A percentile compares a stretch with the other conserved stretches of the same genome.
These are phyloP conservation scores for Phenganax stokvisi DNA, from an alignment of 92 coral and sea anemone species.

Conservation along the genomic window DNA sequence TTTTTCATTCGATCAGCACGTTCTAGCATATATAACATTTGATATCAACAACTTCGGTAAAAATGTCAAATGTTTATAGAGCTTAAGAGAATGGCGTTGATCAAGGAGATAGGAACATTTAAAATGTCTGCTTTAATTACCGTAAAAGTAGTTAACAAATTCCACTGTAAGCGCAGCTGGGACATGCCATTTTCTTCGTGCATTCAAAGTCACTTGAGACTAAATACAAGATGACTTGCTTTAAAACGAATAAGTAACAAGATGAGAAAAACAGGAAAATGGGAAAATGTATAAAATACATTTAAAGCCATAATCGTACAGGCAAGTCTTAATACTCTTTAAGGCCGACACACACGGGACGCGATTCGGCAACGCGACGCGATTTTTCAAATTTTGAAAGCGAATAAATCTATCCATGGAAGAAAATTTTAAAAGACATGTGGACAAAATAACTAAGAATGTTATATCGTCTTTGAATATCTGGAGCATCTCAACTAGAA, in stretches of 20 bases:
- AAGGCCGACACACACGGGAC: too few relatives aligned
- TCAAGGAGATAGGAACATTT: neutral
- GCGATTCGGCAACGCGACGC: too few relatives aligned
- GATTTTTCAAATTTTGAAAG: too few relatives aligned
- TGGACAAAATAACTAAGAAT: too few relatives aligned
- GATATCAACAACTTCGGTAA: neutral
- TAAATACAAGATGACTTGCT: neutral
- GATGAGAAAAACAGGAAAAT: neutral
- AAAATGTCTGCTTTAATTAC: conserved; percentile 44
- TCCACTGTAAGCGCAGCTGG: conserved; percentile 90
- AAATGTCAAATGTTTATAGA: too few relatives aligned
- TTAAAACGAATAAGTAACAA: neutral
- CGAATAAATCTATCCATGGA: too few relatives aligned
- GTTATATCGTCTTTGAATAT: too few relatives aligned
- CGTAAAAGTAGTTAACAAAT: conserved; percentile 89
- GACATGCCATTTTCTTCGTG: conserved; percentile 91
- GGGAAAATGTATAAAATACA: neutral
- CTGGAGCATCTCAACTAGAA: too few relatives aligned
- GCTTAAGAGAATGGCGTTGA: neutral
- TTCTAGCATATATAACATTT: conserved; percentile 44
- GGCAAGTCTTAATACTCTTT: too few relatives aligned
- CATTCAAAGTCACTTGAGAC: conserved; percentile 49
- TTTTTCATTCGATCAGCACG: conserved; percentile 81
- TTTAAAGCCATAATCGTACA: too few relatives aligned
- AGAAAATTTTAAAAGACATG: too few relatives aligned